Evolutionary conservation across 2,797 vertebrate genomes (phyloP), one percentile per base, ranked within the genome.

Genomic region (Sebastes dallii): DNA sequence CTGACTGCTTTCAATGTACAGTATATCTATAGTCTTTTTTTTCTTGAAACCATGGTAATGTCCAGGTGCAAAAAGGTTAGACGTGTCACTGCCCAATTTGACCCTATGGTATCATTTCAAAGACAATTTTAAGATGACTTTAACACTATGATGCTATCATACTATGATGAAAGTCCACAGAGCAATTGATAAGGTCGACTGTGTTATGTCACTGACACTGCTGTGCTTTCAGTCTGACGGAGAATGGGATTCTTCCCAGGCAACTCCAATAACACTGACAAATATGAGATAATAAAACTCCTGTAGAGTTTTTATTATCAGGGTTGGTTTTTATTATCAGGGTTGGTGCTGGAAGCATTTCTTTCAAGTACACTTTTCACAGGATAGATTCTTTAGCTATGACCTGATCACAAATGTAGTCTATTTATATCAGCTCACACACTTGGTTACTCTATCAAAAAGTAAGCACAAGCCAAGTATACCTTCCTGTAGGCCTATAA

Each of bases 181-280:
- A 77, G 46, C 66, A 52, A 46, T 77, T 70, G 85, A 82, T 84
- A 80, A 72, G 2, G 7, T 14, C 0, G 18, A 32, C 66, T 72
- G 46, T 64, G 32, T 78, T 80, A 78, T 72, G 66, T 82, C 80
- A 81, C 65, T 70, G 32, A 13, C 66, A 71, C 27, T 42, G 61
- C 9, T 77, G 6, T 56, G 72, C 80, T 83, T 39, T 69, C 71
- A 73, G 46, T 69, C 32, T 61, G 69, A 69, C 34, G 50, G 55
- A 66, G 22, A 64, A 50, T 67, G 60, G 54, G 25, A 77, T 71
- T 86, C 72, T 64, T 83, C 59, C 16, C 24, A 69, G 46, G 70
- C 80, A 83, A 32, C 36, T 75, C 68, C 8, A 27, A 25, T 32
- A 70, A 66, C n/a, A 29, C n/a, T 77, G 39, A 73, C 32, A 78